phyloP scores from a whole-genome alignment of 2,113 vertebrate genomes.

The Gymnarchus niloticus region DNA sequence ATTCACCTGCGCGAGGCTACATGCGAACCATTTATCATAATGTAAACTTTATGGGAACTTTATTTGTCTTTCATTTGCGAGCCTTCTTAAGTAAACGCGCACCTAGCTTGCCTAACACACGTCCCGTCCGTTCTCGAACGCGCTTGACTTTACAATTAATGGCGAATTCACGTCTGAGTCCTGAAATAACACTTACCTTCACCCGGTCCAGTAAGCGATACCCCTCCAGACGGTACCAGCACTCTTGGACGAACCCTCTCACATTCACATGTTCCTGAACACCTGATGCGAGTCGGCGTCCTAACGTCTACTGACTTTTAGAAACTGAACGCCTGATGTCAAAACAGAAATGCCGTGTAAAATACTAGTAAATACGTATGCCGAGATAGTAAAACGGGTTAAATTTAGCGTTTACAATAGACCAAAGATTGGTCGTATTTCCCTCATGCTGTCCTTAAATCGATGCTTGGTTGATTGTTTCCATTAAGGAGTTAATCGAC shows the following conservation, averaged over 20 bases:
- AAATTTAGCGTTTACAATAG: not conserved
- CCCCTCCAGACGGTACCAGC: not conserved
- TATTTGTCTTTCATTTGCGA: conserved; percentile 1
- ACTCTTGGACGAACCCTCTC: not conserved
- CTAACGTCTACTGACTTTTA: not conserved
- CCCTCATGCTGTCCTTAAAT: not conserved
- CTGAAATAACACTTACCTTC: not conserved
- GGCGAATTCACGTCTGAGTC: not conserved
- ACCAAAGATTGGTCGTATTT: not conserved
- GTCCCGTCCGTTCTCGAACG: too few species aligned
- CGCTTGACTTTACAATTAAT: not conserved
- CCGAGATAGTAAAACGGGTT: not conserved
- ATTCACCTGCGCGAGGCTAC: not conserved
- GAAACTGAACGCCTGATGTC: not conserved
- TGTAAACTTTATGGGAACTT: not conserved
- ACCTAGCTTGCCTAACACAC: not conserved
- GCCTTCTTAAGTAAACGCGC: not conserved
- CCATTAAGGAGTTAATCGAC: not conserved
- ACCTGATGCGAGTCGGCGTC: too few species aligned
- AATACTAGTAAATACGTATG: not conserved
- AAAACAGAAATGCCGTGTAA: not conserved
- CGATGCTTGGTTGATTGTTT: not conserved
- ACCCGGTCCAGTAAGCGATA: not conserved
- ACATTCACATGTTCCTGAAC: not conserved
- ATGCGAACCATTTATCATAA: not conserved